Percentiles rank a stretch among this genome's conserved stretches.
Evolutionary conservation across 2,888 invertebrate species (phyloP).

Genomic region (Dicycla oo): DNA sequence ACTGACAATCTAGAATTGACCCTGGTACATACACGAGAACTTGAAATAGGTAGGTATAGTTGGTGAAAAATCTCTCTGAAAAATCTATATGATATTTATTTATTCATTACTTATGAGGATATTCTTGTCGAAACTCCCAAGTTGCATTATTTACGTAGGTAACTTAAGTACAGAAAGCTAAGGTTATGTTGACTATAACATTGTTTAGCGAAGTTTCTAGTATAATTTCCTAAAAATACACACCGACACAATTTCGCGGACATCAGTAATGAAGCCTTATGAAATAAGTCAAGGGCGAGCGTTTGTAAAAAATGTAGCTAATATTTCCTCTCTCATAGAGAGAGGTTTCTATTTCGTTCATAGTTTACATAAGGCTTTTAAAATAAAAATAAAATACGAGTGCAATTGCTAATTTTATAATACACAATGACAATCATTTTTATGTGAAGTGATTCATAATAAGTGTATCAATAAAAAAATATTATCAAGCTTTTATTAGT

Average conservation of each 20-base stretch:
- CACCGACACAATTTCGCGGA: slow-evolving; percentile 9
- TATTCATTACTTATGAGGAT: not conserved
- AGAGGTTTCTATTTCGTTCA: not conserved
- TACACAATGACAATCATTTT: not conserved
- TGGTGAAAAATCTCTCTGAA: too few species aligned
- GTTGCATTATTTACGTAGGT: not conserved
- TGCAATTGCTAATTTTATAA: not conserved
- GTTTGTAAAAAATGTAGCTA: slow-evolving; percentile 9
- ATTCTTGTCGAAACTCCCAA: not conserved
- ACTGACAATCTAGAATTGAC: not conserved
- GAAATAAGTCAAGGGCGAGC: slow-evolving; percentile 33
- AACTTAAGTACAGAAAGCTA: not conserved
- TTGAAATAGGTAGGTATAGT: not conserved
- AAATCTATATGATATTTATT: not conserved
- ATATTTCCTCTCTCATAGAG: slow-evolving; percentile 24
- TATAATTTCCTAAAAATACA: slow-evolving; percentile 14
- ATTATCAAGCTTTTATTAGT: too few species aligned
- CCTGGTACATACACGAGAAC: not conserved
- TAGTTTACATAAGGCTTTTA: not conserved
- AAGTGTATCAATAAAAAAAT: too few species aligned
- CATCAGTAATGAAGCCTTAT: slow-evolving; percentile 31
- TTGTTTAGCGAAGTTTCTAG: slow-evolving; percentile 12
- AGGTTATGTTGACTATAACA: not conserved
- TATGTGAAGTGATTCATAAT: too few species aligned
- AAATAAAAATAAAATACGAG: not conserved